Conservation (phyloP, 2,888 invertebrate genomes). For the Diloba caeruleocephala region DNA sequence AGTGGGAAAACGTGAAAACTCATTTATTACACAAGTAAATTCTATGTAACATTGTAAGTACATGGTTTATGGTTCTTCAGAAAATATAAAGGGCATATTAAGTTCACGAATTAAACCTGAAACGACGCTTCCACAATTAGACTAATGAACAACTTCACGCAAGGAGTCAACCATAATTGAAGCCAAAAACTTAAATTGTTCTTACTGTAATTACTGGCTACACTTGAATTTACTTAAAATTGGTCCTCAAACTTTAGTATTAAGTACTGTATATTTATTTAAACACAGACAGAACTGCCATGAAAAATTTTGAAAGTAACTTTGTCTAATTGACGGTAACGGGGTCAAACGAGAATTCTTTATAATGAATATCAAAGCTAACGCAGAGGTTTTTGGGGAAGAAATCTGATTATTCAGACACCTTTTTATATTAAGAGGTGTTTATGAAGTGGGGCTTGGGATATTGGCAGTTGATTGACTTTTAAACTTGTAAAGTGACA, state of each 20-base stretch:
- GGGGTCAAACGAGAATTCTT: slow-evolving; percentile 38
- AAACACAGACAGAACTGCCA: slow-evolving; percentile 18
- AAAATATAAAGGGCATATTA: background rate
- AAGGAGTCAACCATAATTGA: slow-evolving; percentile 60
- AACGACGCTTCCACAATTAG: slow-evolving; percentile 57
- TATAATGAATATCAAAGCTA: slow-evolving; percentile 41
- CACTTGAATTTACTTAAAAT: slow-evolving; percentile 47
- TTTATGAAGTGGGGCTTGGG: slow-evolving; percentile 21
- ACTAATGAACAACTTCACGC: slow-evolving; percentile 63
- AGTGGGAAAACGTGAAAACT: too few species aligned
- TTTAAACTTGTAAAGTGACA: slow-evolving; percentile 1
- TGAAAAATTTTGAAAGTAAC: slow-evolving; percentile 28
- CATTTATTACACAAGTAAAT: too few species aligned
- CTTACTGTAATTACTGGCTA: slow-evolving; percentile 57
- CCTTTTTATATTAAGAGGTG: slow-evolving; percentile 35
- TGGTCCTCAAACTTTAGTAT: slow-evolving; percentile 23
- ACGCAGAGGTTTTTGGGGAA: slow-evolving; percentile 15
- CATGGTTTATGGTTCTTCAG: too few species aligned
- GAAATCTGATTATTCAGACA: slow-evolving; percentile 32
- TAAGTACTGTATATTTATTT: slow-evolving; percentile 41
- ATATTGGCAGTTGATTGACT: slow-evolving; percentile 14
- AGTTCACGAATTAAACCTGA: slow-evolving; percentile 16
- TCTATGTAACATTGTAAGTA: too few species aligned
- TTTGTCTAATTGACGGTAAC: slow-evolving; percentile 44
- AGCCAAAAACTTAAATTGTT: slow-evolving; percentile 69